A percentile compares a stretch with the other conserved stretches of the same genome.
Evolutionary conservation across 2,797 vertebrate species (phyloP).

Genomic region (Hirundo rustica): DNA sequence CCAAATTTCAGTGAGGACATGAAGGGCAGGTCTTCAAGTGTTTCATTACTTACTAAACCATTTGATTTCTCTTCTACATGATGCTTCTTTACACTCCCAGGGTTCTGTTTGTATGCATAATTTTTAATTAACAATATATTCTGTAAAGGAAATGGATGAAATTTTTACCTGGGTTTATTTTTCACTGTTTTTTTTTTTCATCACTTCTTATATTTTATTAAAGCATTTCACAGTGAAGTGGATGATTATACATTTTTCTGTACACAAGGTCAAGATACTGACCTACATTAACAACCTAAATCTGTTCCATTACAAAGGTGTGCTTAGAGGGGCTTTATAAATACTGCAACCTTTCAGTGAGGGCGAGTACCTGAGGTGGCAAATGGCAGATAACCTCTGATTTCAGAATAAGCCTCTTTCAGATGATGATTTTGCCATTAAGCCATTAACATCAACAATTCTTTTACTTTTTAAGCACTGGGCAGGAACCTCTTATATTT

Average conservation of each 20-base stretch:
- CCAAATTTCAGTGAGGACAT: background rate
- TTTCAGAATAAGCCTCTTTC: background rate
- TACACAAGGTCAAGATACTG: background rate
- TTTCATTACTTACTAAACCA: background rate
- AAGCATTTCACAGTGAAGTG: background rate
- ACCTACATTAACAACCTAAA: background rate
- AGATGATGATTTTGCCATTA: background rate
- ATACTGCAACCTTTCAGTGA: background rate
- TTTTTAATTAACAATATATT: background rate
- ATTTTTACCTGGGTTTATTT: background rate
- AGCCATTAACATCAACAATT: background rate
- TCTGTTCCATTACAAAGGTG: background rate
- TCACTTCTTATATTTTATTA: background rate
- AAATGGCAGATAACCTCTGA: background rate
- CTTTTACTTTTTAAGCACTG: background rate
- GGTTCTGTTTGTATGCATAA: background rate
- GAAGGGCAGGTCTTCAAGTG: background rate
- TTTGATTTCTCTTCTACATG: background rate
- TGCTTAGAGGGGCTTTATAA: background rate
- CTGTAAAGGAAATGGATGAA: background rate
- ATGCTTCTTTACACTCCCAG: background rate
- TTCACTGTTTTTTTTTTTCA: background rate
- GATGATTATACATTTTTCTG: background rate
- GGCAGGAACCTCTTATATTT: background rate
- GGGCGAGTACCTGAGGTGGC: too few species aligned